Evolutionary conservation across 2,888 invertebrate genomes (phyloP), one percentile per base, ranked within the genome.

Genomic region (Villa cingulata): DNA sequence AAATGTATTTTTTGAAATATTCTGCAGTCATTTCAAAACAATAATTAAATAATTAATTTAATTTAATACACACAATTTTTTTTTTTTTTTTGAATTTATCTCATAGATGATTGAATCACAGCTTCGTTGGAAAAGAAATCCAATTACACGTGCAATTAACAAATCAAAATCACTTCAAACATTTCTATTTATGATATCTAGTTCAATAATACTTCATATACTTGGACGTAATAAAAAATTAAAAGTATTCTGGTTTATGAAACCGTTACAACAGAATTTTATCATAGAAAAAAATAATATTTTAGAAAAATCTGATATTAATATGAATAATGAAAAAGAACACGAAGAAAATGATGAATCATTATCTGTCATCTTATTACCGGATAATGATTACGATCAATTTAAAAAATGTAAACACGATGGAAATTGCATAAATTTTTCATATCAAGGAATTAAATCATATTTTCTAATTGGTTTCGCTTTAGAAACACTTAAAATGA

Each of bases 161-260:
- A 42, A 52, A 4, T 62, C 62, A 0, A 47, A 46, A 40, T 2
- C 43, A 0, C 12, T 59, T 4, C 59, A 60, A 48, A 59, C 60
- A 7, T 41, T 57, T 12, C 4, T 63, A 15, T 65, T 65, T 45
- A 65, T 65, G 65, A 41, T 44, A 18, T 58, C 57, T 48, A 65
- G 64, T 41, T 49, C 57, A 0, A 34, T 60, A 16, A 57, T 64
- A 12, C 39, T 65, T 39, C 54, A 61, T 41, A 55, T 57, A 20
- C 56, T 56, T 16, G 7, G 18, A n/a, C 55, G 54, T 12, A 43
- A 40, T 0, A 40, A 51, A 17, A 50, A 50, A 12, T 46, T 51
- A 17, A 54, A 53, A 14, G 57, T 56, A 15, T 61, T 63, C 46
- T 65, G 65, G 65, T 55, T 63, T 17, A 41, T 63, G 6, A 34